Base-by-base conservation (phyloP, 2,797 vertebrate species). In the Gymnoscopelus braueri region DNA sequence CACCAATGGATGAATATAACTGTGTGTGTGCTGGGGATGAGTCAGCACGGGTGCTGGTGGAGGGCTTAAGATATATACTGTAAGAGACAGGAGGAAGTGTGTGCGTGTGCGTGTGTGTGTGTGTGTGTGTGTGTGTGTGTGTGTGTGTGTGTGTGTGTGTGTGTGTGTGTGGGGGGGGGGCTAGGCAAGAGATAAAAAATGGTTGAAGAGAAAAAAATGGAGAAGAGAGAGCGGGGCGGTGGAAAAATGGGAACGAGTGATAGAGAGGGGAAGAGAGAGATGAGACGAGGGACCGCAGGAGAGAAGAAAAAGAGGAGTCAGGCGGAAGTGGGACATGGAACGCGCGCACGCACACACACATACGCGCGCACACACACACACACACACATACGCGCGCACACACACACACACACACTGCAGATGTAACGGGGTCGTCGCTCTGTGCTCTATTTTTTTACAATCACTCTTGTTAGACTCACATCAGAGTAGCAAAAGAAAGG, bases 41-140 rank as follows among this genome's bases (percentile, higher is more conserved):
- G 78, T 85, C 80, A 78, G 77, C 65, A 13, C 3, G 11, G 69
- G 80, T 49, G 60, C 75, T 83, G 83, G 83, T 79, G 63, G 81
- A 66, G 66, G 66, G 72, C 39, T 51, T 51, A 2, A 13, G 50
- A 13, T 51, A 13, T 51, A 13, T 51, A 51, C 50, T n/a, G 14
- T 51, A 51, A 13, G 49, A 51, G 12, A 3, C 50, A 51, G 50
- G 50, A 51, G 50, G 50, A 51, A 15, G 32, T 35, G 1, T 35
- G 5, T 35, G 32, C 5, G 32, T 5, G 5, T 1, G 32, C 5
- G 32, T 35, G 4, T 35, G 32, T 5, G 4, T 35, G 32, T 35
- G 32, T 35, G 26, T 54, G 32, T 29, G 26, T 29, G 26, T 29
- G 26, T 29, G 26, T 29, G 26, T 29, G 26, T 29, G 26, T 29